A percentile compares a stretch with the other conserved stretches of the same genome.
Conservation (phyloP, 2,888 invertebrate species). For the Drosophila barbarae region DNA sequence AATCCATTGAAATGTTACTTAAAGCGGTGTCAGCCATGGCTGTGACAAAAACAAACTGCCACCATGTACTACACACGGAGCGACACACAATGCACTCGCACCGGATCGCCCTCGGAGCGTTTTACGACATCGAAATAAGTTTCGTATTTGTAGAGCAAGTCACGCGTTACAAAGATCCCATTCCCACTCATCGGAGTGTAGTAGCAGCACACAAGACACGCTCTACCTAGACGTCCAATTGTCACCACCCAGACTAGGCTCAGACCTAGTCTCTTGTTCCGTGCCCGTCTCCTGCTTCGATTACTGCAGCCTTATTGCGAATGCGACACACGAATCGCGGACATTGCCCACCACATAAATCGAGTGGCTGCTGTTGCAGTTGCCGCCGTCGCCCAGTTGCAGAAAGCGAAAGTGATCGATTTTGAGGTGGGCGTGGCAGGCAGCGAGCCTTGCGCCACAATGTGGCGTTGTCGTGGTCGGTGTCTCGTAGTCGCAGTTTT, state of each 20-base stretch:
- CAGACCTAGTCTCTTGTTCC: neutral
- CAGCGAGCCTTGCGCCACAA: conserved; percentile 60
- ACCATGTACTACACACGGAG: conserved; percentile 15
- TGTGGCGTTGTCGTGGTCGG: conserved; percentile 35
- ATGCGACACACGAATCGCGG: conserved; percentile 50
- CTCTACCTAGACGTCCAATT: conserved; percentile 12
- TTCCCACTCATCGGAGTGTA: neutral
- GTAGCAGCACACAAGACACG: conserved; percentile 5
- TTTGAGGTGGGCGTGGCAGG: conserved; percentile 70
- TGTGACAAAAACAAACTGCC: conserved; percentile 21
- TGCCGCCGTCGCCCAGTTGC: conserved; percentile 38
- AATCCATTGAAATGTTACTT: conserved; percentile 6
- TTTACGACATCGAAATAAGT: conserved; percentile 34
- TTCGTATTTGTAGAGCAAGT: conserved; percentile 42
- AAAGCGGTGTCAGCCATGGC: conserved; percentile 1
- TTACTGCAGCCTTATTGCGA: conserved; percentile 29
- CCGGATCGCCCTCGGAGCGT: conserved; percentile 17
- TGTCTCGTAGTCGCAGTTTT: conserved; percentile 14
- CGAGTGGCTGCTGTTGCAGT: conserved; percentile 19
- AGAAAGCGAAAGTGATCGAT: conserved; percentile 75
- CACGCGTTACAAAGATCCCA: conserved; percentile 27
- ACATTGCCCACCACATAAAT: conserved; percentile 30
- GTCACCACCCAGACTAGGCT: conserved; percentile 12
- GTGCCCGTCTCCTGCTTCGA: neutral
- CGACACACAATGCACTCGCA: conserved; percentile 18